These are phyloP conservation scores for Synanthedon vespiformis DNA, from an alignment of 2,888 invertebrate genomes.

Conservation along the genomic window DNA sequence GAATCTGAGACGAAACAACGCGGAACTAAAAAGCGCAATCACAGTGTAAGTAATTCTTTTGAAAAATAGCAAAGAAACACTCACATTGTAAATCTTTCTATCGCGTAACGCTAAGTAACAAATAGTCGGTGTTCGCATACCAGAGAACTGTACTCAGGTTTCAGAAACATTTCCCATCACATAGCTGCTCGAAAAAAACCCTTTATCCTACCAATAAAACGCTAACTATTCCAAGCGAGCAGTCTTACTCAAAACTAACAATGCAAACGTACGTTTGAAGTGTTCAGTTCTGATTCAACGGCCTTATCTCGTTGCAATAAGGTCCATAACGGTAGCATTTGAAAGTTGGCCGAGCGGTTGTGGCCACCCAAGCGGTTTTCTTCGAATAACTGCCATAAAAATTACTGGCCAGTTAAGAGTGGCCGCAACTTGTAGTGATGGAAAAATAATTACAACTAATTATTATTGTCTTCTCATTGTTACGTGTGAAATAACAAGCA, in stretches of 20 bases:
- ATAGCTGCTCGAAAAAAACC: constrained; percentile 12
- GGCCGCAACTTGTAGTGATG: not conserved
- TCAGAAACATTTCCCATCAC: not conserved
- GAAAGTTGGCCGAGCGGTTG: not conserved
- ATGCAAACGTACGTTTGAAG: not conserved
- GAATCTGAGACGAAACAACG: too few species aligned
- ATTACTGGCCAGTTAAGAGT: constrained; percentile 15
- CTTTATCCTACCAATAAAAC: constrained; percentile 38
- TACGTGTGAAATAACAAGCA: not conserved
- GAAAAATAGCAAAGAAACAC: not conserved
- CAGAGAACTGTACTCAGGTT: not conserved
- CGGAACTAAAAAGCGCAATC: too few species aligned
- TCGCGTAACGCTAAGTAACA: not conserved
- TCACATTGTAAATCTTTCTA: not conserved
- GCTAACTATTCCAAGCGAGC: constrained; percentile 23
- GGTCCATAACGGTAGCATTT: not conserved
- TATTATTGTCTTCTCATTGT: not conserved
- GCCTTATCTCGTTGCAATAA: not conserved
- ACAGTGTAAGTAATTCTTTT: not conserved
- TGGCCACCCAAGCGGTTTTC: constrained; percentile 47
- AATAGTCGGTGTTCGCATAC: not conserved
- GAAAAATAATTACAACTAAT: not conserved
- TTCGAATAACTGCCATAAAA: constrained; percentile 39
- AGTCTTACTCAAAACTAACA: constrained; percentile 14
- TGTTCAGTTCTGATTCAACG: not conserved